Conservation (phyloP, 2,113 vertebrate genomes). For the Pedionomus torquatus region DNA sequence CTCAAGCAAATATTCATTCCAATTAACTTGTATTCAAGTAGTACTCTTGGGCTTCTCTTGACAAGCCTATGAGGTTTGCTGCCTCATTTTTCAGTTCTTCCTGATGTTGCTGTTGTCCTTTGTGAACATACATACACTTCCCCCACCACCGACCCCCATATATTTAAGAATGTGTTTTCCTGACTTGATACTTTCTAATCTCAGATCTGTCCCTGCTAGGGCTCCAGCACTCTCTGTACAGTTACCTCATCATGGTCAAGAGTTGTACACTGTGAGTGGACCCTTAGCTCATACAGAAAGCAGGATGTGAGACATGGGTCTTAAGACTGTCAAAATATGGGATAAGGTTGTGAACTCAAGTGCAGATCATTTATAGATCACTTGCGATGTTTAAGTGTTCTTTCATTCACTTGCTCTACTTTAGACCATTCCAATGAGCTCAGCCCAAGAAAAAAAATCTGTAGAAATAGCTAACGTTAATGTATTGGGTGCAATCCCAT, state of each 20-base stretch:
- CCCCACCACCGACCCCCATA: rapidly evolving
- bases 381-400: background rate
- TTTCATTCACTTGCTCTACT: background rate
- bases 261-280: rapidly evolving
- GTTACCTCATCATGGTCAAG: background rate
- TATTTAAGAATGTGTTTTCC: background rate
- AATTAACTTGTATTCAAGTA: background rate
- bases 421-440: background rate
- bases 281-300: background rate
- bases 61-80: background rate
- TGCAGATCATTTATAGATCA: background rate
- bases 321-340: background rate
- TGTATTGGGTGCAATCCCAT: rapidly evolving
- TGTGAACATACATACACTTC: background rate
- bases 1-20: background rate
- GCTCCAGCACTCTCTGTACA: background rate
- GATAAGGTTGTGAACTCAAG: background rate
- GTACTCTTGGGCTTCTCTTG: background rate
- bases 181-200: background rate
- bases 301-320: background rate
- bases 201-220: background rate
- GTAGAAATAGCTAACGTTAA: background rate
- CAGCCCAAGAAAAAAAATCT: background rate
- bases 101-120: background rate
- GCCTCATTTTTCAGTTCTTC: background rate